Evolutionary conservation across 2,888 invertebrate species (phyloP), one percentile per base, ranked within the genome.

Genomic region (Lottia gigantea): DNA sequence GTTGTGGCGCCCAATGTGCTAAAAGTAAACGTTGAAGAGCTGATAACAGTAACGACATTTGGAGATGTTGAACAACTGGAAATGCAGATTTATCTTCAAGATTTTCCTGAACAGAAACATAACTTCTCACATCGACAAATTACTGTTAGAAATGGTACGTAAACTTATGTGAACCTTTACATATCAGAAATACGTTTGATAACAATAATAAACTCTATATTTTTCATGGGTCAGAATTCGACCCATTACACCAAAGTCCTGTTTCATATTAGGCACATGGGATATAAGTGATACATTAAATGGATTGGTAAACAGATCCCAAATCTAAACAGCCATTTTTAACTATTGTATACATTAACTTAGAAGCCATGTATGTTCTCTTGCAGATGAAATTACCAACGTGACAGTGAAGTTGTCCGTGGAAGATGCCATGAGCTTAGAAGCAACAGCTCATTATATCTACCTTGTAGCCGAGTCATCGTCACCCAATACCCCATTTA

Each of bases 1-100:
- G 73, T 79, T 16, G 74, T 76, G 45, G 71, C 74, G 0, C 82
- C 83, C 7, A 78, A 79, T 63, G 72, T 80, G 40, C 63, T 83
- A 16, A 74, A 80, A 4, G 73, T 78, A 49, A 72, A 81, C 55
- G 71, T 76, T 31, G 74, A 77, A 14, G 80, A 81, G 62, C 71
- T 73, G 0, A 75, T 83, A 2, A 71, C 75, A 12, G 40, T 82
- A 16, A 79, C 76, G 63, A 73, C 79, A 6, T 75, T 73, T 63
- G 80, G 74, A 25, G 69, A 71, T 2, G 64, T 74, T 25, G 68
- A 70, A 6, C 70, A 74, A 61, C 71, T 77, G 0, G 49, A 49
- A 2, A 73, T 78, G 26, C 64, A 71, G n/a, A 64, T 82, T 7
- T 71, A 73, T 49, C 70, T 80, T 14, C 71, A 76, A 64, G 76